Conservation (phyloP, 2,797 vertebrate genomes). For the Phalloptychus januarius region DNA sequence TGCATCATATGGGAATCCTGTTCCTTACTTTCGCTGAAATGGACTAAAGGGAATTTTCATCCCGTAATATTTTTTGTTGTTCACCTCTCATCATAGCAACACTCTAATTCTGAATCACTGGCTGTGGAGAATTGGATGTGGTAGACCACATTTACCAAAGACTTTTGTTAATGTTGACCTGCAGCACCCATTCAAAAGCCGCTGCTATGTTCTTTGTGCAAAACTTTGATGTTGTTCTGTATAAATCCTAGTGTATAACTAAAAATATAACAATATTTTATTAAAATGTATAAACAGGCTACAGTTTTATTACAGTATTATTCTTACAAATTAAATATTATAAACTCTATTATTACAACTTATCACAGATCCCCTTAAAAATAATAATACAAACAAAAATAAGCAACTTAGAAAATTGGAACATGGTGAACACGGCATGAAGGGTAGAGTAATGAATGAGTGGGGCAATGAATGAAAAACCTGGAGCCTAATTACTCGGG, state of each 20-base stretch:
- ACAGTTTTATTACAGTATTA: too few species aligned
- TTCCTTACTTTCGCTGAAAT: constrained; percentile 40
- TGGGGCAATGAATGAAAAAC: too few species aligned
- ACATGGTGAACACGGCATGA: neutral
- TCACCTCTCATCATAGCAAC: constrained; percentile 50
- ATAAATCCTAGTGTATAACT: neutral
- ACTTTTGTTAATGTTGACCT: constrained; percentile 44
- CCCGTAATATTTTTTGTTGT: constrained; percentile 55
- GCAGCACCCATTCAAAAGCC: constrained; percentile 27
- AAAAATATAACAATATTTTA: neutral
- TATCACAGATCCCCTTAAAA: too few species aligned
- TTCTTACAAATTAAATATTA: too few species aligned
- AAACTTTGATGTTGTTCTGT: neutral
- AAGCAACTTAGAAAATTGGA: neutral
- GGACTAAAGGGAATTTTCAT: constrained; percentile 58
- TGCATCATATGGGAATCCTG: constrained; percentile 32
- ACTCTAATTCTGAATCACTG: constrained; percentile 62
- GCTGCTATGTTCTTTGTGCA: constrained; percentile 27
- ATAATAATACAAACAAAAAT: neutral
- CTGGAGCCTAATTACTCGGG: too few species aligned
- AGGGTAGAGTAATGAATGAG: too few species aligned
- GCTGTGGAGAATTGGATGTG: constrained; percentile 67
- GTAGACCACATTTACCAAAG: constrained; percentile 7
- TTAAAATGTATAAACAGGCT: too few species aligned
- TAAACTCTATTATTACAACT: too few species aligned